Conservation (phyloP, 2,888 invertebrate genomes). For the Flexamia atlantica region DNA sequence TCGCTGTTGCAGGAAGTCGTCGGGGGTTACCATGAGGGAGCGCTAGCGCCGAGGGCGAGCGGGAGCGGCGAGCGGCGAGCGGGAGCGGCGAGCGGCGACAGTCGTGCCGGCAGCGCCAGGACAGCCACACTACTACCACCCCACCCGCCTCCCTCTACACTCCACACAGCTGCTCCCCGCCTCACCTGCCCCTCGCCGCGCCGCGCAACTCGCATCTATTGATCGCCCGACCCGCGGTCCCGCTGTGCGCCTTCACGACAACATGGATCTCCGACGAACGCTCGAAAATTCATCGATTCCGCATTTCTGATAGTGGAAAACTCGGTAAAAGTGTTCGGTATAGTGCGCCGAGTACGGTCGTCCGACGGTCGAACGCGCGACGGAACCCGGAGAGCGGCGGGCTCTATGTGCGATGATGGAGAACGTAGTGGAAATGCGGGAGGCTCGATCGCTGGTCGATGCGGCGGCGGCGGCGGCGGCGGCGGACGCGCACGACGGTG, state of each 20-base stretch:
- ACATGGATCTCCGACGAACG: slow-evolving; percentile 63
- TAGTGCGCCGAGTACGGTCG: slow-evolving; percentile 24
- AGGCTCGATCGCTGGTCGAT: slow-evolving; percentile 74
- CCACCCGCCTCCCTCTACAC: slow-evolving; percentile 39
- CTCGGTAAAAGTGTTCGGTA: slow-evolving; percentile 42
- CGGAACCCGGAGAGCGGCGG: slow-evolving; percentile 16
- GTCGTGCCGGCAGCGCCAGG: background rate
- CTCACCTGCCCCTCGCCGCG: slow-evolving; percentile 7
- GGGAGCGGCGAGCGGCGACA: background rate
- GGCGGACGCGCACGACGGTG: slow-evolving; percentile 69
- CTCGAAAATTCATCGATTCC: slow-evolving; percentile 61
- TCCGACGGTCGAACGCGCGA: slow-evolving; percentile 59
- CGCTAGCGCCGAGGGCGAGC: background rate
- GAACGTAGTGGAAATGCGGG: slow-evolving; percentile 70
- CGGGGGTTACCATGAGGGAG: background rate
- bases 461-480: slow-evolving; percentile 71
- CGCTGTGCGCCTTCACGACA: slow-evolving; percentile 61
- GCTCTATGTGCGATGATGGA: slow-evolving; percentile 70
- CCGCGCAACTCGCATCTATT: slow-evolving; percentile 58
- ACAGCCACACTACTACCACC: background rate
- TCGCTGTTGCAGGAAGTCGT: background rate
- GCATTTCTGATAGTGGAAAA: slow-evolving; percentile 62
- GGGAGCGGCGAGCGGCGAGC: background rate
- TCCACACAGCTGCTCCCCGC: slow-evolving; percentile 11
- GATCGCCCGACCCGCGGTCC: slow-evolving; percentile 50